Evolutionary conservation across 2,797 vertebrate genomes (phyloP).

Genomic region (Balearica regulorum): DNA sequence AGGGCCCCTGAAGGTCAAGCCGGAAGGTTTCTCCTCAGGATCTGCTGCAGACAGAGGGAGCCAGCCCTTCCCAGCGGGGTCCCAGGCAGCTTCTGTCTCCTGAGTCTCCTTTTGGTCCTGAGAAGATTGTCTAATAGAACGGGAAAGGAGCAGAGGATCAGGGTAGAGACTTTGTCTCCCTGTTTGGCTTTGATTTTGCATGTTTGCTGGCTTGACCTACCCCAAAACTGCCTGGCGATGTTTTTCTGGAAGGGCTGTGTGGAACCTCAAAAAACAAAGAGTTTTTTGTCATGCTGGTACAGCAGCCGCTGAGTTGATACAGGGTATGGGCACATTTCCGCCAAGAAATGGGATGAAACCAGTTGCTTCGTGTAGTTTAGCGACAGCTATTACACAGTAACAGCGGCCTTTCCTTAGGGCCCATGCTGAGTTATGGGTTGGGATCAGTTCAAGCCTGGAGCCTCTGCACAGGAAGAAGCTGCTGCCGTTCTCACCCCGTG

Average conservation of each 20-base stretch:
- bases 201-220: background rate
- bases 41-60: background rate
- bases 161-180: background rate
- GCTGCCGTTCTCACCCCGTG: fast-evolving
- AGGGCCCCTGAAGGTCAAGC: background rate
- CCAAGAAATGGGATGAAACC: background rate
- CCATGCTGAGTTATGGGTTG: background rate
- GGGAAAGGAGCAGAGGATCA: background rate
- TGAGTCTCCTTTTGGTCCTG: background rate
- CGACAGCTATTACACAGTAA: background rate
- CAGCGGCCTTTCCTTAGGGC: background rate
- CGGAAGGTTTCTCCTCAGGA: background rate
- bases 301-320: background rate
- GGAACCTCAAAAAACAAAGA: background rate
- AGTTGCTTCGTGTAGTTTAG: background rate
- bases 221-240: background rate
- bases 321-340: background rate
- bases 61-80: background rate
- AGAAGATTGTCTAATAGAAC: background rate
- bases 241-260: background rate
- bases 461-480: background rate
- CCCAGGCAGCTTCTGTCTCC: background rate
- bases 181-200: background rate
- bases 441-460: background rate
- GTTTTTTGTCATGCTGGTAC: background rate